phyloP scores from a whole-genome alignment of 53 echinoderm and acorn worm species.

The Temnopleurus reevesii region DNA sequence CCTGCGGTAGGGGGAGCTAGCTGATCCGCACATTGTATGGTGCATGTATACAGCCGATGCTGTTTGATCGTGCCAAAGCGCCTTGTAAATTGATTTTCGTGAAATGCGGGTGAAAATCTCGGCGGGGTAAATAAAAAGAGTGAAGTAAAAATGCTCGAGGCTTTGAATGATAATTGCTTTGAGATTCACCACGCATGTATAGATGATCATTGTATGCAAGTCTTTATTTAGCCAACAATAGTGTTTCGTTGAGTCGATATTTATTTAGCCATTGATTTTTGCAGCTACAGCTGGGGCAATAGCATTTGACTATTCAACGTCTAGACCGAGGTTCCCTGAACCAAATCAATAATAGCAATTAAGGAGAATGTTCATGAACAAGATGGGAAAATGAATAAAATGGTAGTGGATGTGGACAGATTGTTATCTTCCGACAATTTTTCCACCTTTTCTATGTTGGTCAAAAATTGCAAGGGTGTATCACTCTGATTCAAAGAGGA shows the following conservation, averaged over 20 bases:
- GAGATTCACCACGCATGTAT: not conserved
- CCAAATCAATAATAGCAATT: not conserved
- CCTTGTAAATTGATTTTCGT: not conserved
- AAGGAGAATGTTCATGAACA: not conserved
- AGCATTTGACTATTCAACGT: not conserved
- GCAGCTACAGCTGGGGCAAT: not conserved
- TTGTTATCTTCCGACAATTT: no score
- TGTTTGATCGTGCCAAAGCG: not conserved
- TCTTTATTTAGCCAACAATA: not conserved
- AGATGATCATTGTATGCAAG: not conserved
- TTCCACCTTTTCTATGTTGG: no score
- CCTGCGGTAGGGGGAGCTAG: not conserved
- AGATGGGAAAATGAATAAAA: not conserved
- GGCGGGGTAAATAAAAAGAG: not conserved
- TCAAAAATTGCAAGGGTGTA: no score
- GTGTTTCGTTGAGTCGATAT: not conserved
- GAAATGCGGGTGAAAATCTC: not conserved
- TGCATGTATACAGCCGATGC: not conserved
- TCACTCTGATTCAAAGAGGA: no score
- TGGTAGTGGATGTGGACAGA: not conserved
- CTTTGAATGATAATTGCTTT: constrained; percentile 18
- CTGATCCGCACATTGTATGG: not conserved
- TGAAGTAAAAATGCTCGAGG: not conserved
- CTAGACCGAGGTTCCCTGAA: not conserved
- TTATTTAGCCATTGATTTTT: constrained; percentile 20